Percentiles rank a stretch among this genome's conserved stretches.
Evolutionary conservation across 2,888 invertebrate species (phyloP).

Genomic region (Xestia c-nigrum): DNA sequence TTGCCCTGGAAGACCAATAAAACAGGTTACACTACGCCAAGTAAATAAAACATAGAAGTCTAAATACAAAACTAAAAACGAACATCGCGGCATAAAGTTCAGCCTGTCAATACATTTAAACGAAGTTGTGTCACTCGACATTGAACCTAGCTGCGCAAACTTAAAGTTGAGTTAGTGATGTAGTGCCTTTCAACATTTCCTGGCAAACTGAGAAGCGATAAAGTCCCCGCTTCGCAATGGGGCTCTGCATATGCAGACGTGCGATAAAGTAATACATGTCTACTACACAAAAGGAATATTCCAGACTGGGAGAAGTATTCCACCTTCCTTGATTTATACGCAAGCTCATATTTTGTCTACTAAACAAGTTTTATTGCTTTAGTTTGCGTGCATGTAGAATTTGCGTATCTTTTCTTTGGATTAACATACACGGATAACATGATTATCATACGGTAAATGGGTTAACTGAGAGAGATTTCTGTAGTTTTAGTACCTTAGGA

Average conservation of each 20-base stretch:
- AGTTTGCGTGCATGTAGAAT: slow-evolving; percentile 32
- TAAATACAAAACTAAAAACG: slow-evolving; percentile 61
- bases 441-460: slow-evolving; percentile 20
- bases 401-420: slow-evolving; percentile 31
- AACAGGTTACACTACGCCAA: slow-evolving; percentile 47
- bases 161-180: slow-evolving; percentile 66
- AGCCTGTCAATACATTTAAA: slow-evolving; percentile 58
- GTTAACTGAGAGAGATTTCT: slow-evolving; percentile 21
- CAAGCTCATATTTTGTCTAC: slow-evolving; percentile 65
- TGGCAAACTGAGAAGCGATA: slow-evolving; percentile 75
- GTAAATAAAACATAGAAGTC: slow-evolving; percentile 54
- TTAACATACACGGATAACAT: slow-evolving; percentile 24
- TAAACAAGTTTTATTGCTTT: slow-evolving; percentile 59
- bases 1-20: slow-evolving; percentile 83
- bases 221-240: slow-evolving; percentile 74
- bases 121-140: slow-evolving; percentile 50
- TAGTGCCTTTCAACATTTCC: slow-evolving; percentile 71
- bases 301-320: slow-evolving; percentile 69
- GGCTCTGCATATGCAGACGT: slow-evolving; percentile 75
- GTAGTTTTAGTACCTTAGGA: slow-evolving; percentile 4
- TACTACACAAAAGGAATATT: slow-evolving; percentile 75
- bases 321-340: slow-evolving; percentile 69
- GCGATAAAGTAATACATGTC: slow-evolving; percentile 77
- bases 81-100: slow-evolving; percentile 61
- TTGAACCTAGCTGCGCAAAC: slow-evolving; percentile 64